Percentiles rank a stretch among this genome's conserved stretches.
phyloP scores from a whole-genome alignment of 2,888 invertebrate species.

The Oscheius sp. region DNA sequence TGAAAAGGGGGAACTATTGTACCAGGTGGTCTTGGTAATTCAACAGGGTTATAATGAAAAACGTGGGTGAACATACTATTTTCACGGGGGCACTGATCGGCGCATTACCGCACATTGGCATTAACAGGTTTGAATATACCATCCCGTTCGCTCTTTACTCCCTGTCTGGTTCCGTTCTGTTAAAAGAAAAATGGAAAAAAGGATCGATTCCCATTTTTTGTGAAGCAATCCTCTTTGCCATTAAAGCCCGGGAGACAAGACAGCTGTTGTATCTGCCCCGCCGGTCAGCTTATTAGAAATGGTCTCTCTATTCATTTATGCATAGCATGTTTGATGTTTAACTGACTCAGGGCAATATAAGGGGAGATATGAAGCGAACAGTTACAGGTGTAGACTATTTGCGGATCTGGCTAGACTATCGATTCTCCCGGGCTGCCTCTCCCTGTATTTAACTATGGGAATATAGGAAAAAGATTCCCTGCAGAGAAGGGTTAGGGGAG shows the following conservation, averaged over 20 bases:
- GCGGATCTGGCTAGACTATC: background rate
- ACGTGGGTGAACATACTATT: too few species aligned
- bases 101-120: background rate
- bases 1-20: background rate
- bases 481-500: background rate
- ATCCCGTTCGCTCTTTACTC: too few species aligned
- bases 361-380: background rate
- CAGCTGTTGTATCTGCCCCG: background rate
- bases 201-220: too few species aligned
- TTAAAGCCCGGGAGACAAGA: background rate
- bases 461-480: background rate
- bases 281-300: slow-evolving; percentile 25
- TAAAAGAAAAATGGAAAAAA: too few species aligned
- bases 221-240: too few species aligned
- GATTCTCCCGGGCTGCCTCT: background rate
- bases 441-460: background rate
- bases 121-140: background rate
- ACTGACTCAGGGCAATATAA: background rate
- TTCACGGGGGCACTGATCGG: background rate
- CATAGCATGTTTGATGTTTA: slow-evolving; percentile 16
- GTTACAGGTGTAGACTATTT: background rate
- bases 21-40: background rate
- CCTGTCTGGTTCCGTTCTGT: too few species aligned
- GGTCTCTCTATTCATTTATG: slow-evolving; percentile 20
- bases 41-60: too few species aligned